Evolutionary conservation across 2,888 invertebrate genomes (phyloP), one percentile per base, ranked within the genome.

Genomic region (Synergus itoensis): DNA sequence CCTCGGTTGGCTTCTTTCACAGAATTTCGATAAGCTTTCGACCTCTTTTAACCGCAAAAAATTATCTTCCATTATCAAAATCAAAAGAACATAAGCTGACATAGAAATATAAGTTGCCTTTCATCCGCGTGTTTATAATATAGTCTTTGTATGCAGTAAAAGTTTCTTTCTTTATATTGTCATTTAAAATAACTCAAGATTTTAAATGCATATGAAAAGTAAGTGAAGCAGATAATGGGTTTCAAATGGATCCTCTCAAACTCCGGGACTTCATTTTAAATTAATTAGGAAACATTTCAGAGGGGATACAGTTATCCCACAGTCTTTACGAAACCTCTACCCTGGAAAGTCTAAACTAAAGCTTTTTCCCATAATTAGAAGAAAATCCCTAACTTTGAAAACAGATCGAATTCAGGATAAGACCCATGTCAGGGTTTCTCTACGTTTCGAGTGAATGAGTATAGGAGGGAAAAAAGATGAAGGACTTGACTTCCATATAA

Each of bases 401-500:
- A 53, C 53, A 73, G 53, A 73, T 73, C 73, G n/a, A 63, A 28
- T 63, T 63, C 16, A 12, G 63, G 40, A 63, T 65, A 65, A 41
- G 65, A 73, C 73, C 36, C 53, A 73, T 48, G 73, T 53, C 73
- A 53, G 40, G 21, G 28, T 28, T 48, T 69, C 36, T 53, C 53
- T n/a, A 73, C 36, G 36, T 73, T 73, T 67, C n/a, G 28, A 53
- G 53, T n/a, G 11, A 73, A 73, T 4, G 48, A 53, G n/a, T 73
- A 28, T 28, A 36, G 73, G 21, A 36, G 11, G 16, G 12, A 53
- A 73, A 45, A 81, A 82, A 77, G 64, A 57, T 77, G 62, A n/a
- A 11, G 18, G 45, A 64, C 18, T 40, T 65, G 57, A 41, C 57
- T 53, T 67, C 62, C 28, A 63, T 18, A 65, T 69, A 64, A 79